Evolutionary conservation across 2,888 invertebrate species (phyloP).

Genomic region (Agrenia bidenticulata): DNA sequence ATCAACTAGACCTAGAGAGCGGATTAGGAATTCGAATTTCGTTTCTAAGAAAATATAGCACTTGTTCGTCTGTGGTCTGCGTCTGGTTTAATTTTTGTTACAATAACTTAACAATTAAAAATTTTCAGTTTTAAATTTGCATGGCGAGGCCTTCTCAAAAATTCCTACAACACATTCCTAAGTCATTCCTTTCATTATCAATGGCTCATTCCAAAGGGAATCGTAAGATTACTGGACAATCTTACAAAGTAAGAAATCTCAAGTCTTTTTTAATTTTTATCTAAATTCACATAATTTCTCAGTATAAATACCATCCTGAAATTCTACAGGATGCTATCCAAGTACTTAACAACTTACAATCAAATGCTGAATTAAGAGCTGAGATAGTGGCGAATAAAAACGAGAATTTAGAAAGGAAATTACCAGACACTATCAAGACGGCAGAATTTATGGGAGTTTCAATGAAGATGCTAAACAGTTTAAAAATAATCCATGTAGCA

Average conservation of each 20-base stretch:
- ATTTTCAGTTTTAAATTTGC: not conserved
- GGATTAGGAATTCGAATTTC: too few relatives aligned
- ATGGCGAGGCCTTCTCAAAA: not conserved
- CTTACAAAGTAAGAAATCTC: constrained; percentile 7
- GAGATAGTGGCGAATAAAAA: constrained; percentile 54
- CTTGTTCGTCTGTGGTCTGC: too few relatives aligned
- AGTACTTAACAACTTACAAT: constrained; percentile 70
- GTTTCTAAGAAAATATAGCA: too few relatives aligned
- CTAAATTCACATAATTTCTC: too few relatives aligned
- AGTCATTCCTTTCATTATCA: too few relatives aligned
- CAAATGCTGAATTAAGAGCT: constrained; percentile 67
- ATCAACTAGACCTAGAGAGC: too few relatives aligned
- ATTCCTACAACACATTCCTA: not conserved
- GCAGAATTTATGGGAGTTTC: constrained; percentile 64
- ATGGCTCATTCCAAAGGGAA: not conserved
- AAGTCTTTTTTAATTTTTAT: not conserved
- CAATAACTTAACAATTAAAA: too few relatives aligned
- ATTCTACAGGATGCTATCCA: constrained; percentile 67
- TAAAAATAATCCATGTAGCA: constrained; percentile 89
- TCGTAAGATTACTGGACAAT: not conserved
- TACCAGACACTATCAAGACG: constrained; percentile 43
- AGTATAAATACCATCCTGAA: constrained; percentile 2
- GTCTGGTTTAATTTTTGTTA: too few relatives aligned
- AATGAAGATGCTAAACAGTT: constrained; percentile 66
- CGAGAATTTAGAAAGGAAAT: not conserved